These are phyloP conservation scores for Thalassoma bifasciatum DNA, from an alignment of 2,113 vertebrate species.

Conservation along the genomic window DNA sequence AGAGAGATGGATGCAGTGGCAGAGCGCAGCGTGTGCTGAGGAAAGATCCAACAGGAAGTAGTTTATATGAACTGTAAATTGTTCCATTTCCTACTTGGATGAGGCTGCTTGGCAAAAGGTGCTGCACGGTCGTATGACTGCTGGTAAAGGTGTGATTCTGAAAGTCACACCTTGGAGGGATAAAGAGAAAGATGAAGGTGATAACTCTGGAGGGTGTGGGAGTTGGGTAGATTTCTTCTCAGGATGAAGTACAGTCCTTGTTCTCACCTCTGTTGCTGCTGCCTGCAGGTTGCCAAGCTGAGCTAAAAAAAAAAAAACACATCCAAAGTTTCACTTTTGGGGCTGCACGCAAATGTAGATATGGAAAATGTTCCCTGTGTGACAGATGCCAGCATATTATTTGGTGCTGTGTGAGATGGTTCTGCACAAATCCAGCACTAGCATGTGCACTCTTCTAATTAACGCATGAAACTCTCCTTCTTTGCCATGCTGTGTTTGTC, in stretches of 20 bases:
- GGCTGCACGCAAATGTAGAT: conserved; percentile 3
- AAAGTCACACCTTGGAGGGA: conserved; percentile 17
- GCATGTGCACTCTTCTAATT: not conserved
- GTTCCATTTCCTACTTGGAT: not conserved
- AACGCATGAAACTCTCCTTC: not conserved
- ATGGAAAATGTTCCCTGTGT: not conserved
- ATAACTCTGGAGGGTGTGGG: conserved; percentile 41
- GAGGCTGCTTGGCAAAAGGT: not conserved
- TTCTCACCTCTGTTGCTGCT: conserved; percentile 41
- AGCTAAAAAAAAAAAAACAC: not conserved
- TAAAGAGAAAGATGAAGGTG: conserved; percentile 11
- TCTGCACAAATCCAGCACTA: too few species aligned
- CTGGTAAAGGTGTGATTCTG: conserved; percentile 24
- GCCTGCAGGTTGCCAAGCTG: conserved; percentile 20
- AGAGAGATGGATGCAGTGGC: not conserved
- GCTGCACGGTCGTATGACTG: not conserved
- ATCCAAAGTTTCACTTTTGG: not conserved
- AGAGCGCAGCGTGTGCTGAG: not conserved
- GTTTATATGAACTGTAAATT: not conserved
- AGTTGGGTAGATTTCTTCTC: conserved; percentile 32
- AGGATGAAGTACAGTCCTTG: conserved; percentile 36
- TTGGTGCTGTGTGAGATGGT: not conserved
- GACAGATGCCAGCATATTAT: not conserved
- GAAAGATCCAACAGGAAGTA: not conserved
- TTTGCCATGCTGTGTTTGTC: not conserved